These are phyloP conservation scores for Xylocopa sonorina DNA, from an alignment of 1,140 invertebrate species.

Conservation along the genomic window DNA sequence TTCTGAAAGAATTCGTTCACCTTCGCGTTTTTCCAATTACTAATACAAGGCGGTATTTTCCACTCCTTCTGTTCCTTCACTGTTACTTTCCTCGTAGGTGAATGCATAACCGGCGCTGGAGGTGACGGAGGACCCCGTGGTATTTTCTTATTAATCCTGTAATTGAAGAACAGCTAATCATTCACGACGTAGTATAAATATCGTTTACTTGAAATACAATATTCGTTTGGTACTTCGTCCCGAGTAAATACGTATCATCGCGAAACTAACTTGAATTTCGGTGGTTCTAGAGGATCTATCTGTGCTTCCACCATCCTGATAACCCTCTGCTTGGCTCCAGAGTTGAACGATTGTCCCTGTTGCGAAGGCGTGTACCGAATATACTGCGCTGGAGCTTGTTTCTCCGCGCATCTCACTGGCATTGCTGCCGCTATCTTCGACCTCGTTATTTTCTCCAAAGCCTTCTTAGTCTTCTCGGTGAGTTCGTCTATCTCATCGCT, in stretches of 20 bases:
- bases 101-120: constrained; percentile 98
- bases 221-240: background rate
- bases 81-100: constrained; percentile 97
- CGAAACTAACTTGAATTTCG: constrained; percentile 91
- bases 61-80: constrained; percentile 99
- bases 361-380: constrained; percentile 99
- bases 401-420: constrained; percentile 95
- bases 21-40: constrained; percentile 99
- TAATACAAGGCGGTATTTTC: constrained; percentile 99
- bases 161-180: constrained; percentile 60
- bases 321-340: constrained; percentile 98
- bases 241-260: background rate
- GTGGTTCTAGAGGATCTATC: constrained; percentile 99
- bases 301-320: constrained; percentile 98
- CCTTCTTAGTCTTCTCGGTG: constrained; percentile 92
- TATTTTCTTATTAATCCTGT: constrained; percentile 95
- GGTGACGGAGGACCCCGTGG: constrained; percentile 98
- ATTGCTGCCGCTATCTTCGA: constrained; percentile 96
- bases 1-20: too few relatives aligned
- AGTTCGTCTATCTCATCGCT: constrained; percentile 93
- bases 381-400: constrained; percentile 95
- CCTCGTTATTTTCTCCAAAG: constrained; percentile 93
- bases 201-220: constrained; percentile 2
- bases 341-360: constrained; percentile 97
- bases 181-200: background rate